Evolutionary conservation across 2,888 invertebrate genomes (phyloP).

Genomic region (Sycophila texana): DNA sequence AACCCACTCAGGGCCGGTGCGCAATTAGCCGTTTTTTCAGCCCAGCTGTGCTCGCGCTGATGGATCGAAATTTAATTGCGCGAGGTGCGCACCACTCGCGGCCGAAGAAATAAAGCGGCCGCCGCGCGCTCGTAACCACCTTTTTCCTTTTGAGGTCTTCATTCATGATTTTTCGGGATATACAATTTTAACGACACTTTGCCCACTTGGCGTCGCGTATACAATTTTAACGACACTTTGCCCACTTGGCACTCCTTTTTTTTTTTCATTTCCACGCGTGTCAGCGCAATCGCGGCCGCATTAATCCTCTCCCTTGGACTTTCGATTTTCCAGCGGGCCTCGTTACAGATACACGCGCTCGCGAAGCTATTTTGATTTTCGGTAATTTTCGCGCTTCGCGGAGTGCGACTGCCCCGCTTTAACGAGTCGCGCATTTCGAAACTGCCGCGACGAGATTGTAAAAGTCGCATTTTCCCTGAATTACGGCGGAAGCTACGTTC

Average conservation of each 20-base stretch:
- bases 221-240: not conserved
- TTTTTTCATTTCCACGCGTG: not conserved
- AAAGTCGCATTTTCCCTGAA: slow-evolving; percentile 29
- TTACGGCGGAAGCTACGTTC: not conserved
- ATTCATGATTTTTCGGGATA: slow-evolving; percentile 11
- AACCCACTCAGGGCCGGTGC: slow-evolving; percentile 3
- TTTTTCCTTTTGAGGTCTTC: slow-evolving; percentile 4
- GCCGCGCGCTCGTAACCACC: not conserved
- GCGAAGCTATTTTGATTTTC: not conserved
- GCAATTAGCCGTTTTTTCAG: slow-evolving; percentile 8
- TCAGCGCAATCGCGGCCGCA: not conserved
- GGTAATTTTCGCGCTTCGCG: not conserved
- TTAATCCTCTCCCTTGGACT: too few species aligned
- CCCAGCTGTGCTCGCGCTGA: not conserved
- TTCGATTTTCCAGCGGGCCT: too few species aligned
- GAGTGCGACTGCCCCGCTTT: not conserved
- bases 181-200: not conserved
- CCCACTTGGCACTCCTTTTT: not conserved
- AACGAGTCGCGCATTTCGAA: not conserved
- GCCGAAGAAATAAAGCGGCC: not conserved
- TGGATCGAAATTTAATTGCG: slow-evolving; percentile 22
- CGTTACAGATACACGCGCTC: too few species aligned
- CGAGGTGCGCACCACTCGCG: not conserved
- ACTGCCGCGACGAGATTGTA: not conserved
- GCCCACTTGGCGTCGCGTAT: not conserved